phyloP scores from a whole-genome alignment of 2,888 invertebrate genomes.

The Mythimna ferrago region DNA sequence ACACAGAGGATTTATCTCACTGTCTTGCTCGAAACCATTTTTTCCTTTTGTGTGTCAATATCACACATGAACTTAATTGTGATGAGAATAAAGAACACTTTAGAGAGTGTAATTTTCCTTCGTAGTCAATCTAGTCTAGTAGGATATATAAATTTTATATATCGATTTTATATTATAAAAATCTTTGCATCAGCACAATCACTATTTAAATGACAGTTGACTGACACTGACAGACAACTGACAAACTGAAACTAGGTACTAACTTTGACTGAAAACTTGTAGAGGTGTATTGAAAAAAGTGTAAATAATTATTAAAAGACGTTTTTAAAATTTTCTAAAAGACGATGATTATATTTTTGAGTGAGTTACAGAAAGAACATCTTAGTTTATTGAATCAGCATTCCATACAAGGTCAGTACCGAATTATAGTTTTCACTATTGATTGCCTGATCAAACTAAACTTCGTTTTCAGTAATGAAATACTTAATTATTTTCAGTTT shows the following conservation, averaged over 20 bases:
- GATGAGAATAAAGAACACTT: too few relatives aligned
- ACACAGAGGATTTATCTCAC: too few relatives aligned
- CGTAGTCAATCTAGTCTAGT: too few relatives aligned
- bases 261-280: background rate
- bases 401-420: conserved; percentile 78
- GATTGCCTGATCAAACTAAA: background rate
- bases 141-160: too few relatives aligned
- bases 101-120: too few relatives aligned
- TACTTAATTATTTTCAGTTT: conserved; percentile 83
- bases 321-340: conserved; percentile 6
- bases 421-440: background rate
- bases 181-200: background rate
- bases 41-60: too few relatives aligned
- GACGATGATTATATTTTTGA: conserved; percentile 87
- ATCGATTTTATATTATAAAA: too few relatives aligned
- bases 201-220: background rate
- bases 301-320: background rate
- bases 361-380: conserved; percentile 87
- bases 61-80: too few relatives aligned
- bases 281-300: background rate
- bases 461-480: background rate
- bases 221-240: background rate
- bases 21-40: too few relatives aligned
- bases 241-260: too few relatives aligned
- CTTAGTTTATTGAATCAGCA: conserved; percentile 80